phyloP scores from a whole-genome alignment of 2,113 vertebrate species.

The Cygnus buccinator region DNA sequence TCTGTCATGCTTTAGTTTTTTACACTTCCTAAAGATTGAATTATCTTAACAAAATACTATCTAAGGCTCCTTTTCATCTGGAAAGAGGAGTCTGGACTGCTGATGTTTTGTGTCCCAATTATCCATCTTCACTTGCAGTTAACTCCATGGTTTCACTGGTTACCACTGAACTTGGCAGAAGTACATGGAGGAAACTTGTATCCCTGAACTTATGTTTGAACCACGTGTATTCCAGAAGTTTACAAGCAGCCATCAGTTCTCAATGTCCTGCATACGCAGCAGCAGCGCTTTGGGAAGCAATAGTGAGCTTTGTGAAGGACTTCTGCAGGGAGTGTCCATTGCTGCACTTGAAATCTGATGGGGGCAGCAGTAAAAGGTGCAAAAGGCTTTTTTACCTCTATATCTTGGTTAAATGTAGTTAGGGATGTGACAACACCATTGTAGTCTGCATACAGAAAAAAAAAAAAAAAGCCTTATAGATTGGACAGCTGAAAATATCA shows the following conservation, averaged over 20 bases:
- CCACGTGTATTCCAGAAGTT: not conserved
- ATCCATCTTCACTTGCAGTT: not conserved
- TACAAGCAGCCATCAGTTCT: fast-evolving
- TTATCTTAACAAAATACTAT: not conserved
- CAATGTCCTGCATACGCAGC: not conserved
- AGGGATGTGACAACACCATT: not conserved
- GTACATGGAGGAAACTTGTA: not conserved
- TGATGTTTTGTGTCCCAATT: not conserved
- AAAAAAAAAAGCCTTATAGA: fast-evolving
- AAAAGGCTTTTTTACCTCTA: not conserved
- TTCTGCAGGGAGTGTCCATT: fast-evolving
- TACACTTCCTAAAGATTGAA: conserved; percentile 27
- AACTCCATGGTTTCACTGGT: not conserved
- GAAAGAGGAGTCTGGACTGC: not conserved
- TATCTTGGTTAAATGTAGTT: not conserved
- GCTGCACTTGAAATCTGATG: not conserved
- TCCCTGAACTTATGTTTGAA: not conserved
- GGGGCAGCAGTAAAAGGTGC: not conserved
- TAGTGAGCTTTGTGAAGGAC: not conserved
- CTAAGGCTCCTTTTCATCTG: conserved; percentile 37
- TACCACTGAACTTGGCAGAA: not conserved
- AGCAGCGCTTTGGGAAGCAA: fast-evolving
- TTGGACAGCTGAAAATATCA: not conserved
- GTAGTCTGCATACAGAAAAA: not conserved
- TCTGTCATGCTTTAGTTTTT: not conserved